phyloP scores from a whole-genome alignment of 2,888 invertebrate genomes.

The Caradrina kadenii region DNA sequence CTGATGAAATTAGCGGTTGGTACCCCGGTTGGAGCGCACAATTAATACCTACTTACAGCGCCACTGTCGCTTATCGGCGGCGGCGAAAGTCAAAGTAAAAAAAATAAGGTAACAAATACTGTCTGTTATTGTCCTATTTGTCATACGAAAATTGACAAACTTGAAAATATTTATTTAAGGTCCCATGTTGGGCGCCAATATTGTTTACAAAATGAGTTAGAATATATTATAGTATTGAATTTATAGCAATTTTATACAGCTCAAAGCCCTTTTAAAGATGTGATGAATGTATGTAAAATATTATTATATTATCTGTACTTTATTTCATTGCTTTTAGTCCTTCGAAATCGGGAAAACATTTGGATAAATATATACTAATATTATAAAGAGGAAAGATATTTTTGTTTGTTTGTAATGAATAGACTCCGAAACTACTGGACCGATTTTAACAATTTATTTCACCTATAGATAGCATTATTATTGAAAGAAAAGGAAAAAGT shows the following conservation, averaged over 20 bases:
- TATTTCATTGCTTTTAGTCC: not conserved
- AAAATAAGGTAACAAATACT: slow-evolving; percentile 20
- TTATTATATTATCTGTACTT: not conserved
- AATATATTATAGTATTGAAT: slow-evolving; percentile 14
- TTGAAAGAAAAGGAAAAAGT: no score
- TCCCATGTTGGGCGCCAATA: slow-evolving; percentile 39
- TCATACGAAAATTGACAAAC: slow-evolving; percentile 2
- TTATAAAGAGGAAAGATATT: no score
- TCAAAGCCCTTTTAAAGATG: not conserved
- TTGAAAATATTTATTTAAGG: slow-evolving; percentile 3
- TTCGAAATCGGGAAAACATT: not conserved
- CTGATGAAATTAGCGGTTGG: no score
- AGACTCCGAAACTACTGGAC: no score
- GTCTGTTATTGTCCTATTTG: slow-evolving; percentile 5
- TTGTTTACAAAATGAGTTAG: slow-evolving; percentile 7
- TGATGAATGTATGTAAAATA: slow-evolving; percentile 2
- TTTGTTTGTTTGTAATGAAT: no score
- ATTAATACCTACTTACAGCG: no score
- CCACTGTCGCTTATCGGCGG: no score
- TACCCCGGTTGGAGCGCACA: no score
- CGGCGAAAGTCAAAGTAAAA: no score
- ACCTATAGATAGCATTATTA: no score
- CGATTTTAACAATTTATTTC: no score
- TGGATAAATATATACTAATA: no score
- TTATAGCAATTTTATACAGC: slow-evolving; percentile 7